These are phyloP conservation scores for Morinoia aosen DNA, from an alignment of 2,888 invertebrate genomes.

Conservation along the genomic window DNA sequence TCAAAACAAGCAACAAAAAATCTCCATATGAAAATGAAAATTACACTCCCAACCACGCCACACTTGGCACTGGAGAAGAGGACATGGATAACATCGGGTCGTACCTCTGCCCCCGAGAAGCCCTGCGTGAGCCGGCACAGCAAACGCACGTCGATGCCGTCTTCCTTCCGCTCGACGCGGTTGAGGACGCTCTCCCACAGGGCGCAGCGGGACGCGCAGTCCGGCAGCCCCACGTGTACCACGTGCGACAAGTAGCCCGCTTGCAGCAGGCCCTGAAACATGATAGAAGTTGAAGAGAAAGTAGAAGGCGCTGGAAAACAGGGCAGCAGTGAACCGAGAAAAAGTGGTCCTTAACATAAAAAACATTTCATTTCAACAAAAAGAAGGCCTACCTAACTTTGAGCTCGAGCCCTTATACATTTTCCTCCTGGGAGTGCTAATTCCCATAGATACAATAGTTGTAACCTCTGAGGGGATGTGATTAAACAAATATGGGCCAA, in stretches of 20 bases:
- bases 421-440: no score
- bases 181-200: constrained; percentile 85
- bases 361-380: no score
- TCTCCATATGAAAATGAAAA: not conserved
- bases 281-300: no score
- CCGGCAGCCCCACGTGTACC: constrained; percentile 93
- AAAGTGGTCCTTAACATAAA: no score
- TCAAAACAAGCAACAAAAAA: not conserved
- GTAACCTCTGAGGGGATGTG: no score
- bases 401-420: not conserved
- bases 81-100: not conserved
- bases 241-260: constrained; percentile 92
- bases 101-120: constrained; percentile 93
- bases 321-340: no score
- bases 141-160: constrained; percentile 78
- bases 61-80: no score
- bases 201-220: constrained; percentile 82
- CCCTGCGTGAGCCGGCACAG: constrained; percentile 82
- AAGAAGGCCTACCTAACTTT: no score
- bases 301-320: no score
- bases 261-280: constrained; percentile 82
- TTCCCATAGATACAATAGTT: no score
- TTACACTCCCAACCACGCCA: no score
- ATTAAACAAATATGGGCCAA: no score
- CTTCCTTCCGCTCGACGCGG: constrained; percentile 79